These are phyloP conservation scores for Tursiops truncatus DNA, from an alignment of 2,113 vertebrate genomes.

Conservation along the genomic window DNA sequence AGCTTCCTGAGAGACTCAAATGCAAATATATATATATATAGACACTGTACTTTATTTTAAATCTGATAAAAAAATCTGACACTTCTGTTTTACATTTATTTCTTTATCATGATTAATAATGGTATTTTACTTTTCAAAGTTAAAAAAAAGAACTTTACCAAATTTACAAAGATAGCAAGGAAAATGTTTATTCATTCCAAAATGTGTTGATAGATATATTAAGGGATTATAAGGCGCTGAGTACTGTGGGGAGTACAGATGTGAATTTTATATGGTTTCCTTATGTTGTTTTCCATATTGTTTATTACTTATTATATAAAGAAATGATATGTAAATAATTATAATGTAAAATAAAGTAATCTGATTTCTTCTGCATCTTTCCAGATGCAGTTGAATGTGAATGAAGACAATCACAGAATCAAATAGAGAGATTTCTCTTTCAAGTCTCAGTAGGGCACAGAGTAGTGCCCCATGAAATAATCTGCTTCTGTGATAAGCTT, in stretches of 20 bases:
- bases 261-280: neutral
- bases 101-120: neutral
- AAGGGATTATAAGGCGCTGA: neutral
- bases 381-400: neutral
- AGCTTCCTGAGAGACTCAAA: neutral
- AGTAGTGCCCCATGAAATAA: neutral
- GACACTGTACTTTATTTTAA: neutral
- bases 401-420: slow-evolving; percentile 11
- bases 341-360: neutral
- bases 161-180: neutral
- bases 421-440: neutral
- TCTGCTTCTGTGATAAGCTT: neutral
- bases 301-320: neutral
- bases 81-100: neutral
- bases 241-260: neutral
- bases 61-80: neutral
- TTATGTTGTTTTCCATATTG: neutral
- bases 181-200: neutral
- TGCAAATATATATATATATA: neutral
- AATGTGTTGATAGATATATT: neutral
- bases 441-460: neutral
- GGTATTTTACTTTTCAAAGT: neutral
- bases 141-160: neutral
- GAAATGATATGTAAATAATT: neutral
- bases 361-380: neutral